Percentiles rank a stretch among this genome's conserved stretches.
These are phyloP conservation scores for Achatina immaculata DNA, from an alignment of 1,140 invertebrate species.

Conservation along the genomic window DNA sequence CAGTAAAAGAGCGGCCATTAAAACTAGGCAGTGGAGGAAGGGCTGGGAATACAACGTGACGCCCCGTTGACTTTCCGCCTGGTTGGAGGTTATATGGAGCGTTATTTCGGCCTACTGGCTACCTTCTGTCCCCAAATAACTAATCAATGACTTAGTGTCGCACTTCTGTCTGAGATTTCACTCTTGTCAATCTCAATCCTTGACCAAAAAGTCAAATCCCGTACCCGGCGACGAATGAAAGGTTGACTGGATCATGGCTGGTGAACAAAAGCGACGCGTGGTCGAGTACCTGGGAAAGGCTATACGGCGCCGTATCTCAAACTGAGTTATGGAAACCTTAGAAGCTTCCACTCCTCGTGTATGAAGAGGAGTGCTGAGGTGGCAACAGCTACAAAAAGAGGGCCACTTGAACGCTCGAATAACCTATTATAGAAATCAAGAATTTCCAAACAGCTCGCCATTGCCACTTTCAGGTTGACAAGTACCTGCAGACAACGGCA, in stretches of 20 bases:
- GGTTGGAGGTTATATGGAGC: slow-evolving; percentile 16
- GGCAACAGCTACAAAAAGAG: too few relatives aligned
- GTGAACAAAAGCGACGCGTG: background rate
- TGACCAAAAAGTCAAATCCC: background rate
- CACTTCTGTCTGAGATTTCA: background rate
- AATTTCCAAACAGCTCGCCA: background rate
- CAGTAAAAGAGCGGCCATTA: slow-evolving; percentile 4
- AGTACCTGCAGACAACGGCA: background rate
- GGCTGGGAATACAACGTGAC: background rate
- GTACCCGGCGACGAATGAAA: background rate
- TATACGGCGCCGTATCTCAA: background rate
- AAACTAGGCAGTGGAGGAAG: background rate
- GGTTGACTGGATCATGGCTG: background rate
- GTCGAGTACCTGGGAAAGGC: background rate
- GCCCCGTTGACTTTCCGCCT: slow-evolving; percentile 6
- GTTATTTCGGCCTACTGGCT: background rate
- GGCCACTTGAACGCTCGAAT: background rate
- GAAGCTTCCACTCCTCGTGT: too few relatives aligned
- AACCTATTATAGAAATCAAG: background rate
- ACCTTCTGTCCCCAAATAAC: slow-evolving; percentile 11
- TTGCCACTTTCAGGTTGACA: background rate
- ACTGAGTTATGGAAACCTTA: too few relatives aligned
- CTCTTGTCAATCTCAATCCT: background rate
- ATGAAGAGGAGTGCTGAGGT: too few relatives aligned
- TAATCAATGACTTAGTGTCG: background rate